A percentile compares a stretch with the other conserved stretches of the same genome.
phyloP scores from a whole-genome alignment of 1,140 invertebrate species.

The Onthophagus taurus region DNA sequence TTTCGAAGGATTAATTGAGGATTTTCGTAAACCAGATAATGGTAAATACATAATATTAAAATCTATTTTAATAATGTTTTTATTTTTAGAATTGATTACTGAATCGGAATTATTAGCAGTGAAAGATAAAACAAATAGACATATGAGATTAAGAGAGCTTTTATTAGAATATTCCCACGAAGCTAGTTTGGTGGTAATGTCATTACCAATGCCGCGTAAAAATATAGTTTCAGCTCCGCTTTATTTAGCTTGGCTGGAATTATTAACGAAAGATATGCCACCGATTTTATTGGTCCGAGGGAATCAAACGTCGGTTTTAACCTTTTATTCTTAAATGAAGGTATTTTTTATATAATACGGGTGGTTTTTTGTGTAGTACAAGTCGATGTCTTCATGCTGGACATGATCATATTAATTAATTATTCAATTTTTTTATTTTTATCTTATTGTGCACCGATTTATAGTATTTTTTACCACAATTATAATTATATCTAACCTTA shows the following conservation, averaged over 20 bases:
- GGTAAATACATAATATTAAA: constrained; percentile 17
- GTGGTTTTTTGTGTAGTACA: no score
- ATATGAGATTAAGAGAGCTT: constrained; percentile 79
- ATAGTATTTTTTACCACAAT: no score
- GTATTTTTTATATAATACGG: no score
- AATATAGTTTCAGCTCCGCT: constrained; percentile 78
- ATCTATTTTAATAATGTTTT: neutral
- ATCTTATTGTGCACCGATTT: no score
- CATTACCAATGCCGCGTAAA: constrained; percentile 85
- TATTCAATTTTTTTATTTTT: no score
- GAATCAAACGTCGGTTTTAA: constrained; percentile 92
- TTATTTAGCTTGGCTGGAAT: constrained; percentile 92
- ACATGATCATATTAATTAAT: no score
- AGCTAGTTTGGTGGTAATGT: constrained; percentile 87
- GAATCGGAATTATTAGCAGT: constrained; percentile 76
- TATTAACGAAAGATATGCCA: constrained; percentile 80
- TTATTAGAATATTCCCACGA: constrained; percentile 76
- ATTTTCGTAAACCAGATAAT: constrained; percentile 47
- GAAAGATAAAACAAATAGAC: constrained; percentile 84
- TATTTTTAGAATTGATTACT: constrained; percentile 55
- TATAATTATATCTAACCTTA: no score
- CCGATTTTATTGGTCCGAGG: constrained; percentile 86
- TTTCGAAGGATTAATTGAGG: constrained; percentile 68
- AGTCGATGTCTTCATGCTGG: no score
- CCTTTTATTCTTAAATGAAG: constrained; percentile 91